Evolutionary conservation across 2,113 vertebrate species (phyloP).

Genomic region (Hydrochoerus hydrochaeris): DNA sequence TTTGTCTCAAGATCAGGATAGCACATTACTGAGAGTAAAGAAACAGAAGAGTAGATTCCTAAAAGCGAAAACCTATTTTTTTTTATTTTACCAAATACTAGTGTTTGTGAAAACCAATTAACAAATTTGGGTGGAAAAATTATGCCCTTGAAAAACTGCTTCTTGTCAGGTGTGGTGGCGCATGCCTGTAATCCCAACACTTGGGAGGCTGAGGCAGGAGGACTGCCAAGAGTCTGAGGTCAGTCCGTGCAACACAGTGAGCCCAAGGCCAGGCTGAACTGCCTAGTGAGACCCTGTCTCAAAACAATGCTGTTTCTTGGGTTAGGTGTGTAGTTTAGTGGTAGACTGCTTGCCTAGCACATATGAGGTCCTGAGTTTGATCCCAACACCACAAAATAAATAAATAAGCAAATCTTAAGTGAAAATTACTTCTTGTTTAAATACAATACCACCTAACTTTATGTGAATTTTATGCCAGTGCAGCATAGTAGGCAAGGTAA

Average conservation of each 20-base stretch:
- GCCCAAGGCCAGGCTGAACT: background rate
- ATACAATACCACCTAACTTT: background rate
- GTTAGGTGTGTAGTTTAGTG: background rate
- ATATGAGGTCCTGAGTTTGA: background rate
- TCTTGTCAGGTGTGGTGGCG: background rate
- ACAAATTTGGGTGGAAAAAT: background rate
- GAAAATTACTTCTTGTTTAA: constrained; percentile 11
- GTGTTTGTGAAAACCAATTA: background rate
- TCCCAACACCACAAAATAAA: background rate
- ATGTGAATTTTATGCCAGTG: background rate
- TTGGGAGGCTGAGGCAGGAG: background rate
- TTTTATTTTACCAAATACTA: constrained; percentile 32
- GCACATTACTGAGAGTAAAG: background rate
- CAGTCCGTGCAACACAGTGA: background rate
- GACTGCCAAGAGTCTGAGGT: background rate
- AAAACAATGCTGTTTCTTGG: background rate
- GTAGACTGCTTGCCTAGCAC: background rate
- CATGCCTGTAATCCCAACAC: background rate
- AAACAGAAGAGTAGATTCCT: background rate
- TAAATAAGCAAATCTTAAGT: background rate
- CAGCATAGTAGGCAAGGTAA: background rate
- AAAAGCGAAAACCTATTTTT: background rate
- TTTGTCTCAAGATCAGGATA: background rate
- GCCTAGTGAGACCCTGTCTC: background rate
- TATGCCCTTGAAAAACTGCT: background rate